Conservation (phyloP, 2,113 vertebrate genomes). For the Catharus bicknelli region DNA sequence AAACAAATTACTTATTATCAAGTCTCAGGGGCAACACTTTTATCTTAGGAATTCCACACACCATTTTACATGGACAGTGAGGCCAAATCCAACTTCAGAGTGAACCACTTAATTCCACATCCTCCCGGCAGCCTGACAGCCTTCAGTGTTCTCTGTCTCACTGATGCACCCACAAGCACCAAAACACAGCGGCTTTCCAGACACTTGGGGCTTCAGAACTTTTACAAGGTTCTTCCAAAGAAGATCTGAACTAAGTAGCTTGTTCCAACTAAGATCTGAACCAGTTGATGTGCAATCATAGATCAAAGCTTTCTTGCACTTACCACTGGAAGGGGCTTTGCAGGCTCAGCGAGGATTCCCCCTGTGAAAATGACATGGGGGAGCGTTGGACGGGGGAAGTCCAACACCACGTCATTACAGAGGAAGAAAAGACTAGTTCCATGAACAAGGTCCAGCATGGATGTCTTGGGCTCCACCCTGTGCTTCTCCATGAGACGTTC, state of each 20-base stretch:
- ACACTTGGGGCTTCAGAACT: not conserved
- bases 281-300: not conserved
- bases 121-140: not conserved
- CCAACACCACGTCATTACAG: constrained; percentile 63
- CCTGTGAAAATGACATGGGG: constrained; percentile 66
- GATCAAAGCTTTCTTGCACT: constrained; percentile 1
- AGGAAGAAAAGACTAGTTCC: constrained; percentile 68
- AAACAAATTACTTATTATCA: not conserved
- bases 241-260: not conserved
- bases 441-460: constrained; percentile 65
- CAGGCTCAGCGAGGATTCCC: constrained; percentile 49
- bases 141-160: not conserved
- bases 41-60: not conserved
- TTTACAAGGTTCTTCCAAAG: not conserved
- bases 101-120: not conserved
- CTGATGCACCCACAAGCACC: not conserved
- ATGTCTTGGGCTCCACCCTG: constrained; percentile 10
- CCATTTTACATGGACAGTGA: not conserved
- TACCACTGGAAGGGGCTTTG: constrained; percentile 59
- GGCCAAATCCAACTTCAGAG: not conserved
- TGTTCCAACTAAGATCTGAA: too few relatives aligned
- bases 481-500: constrained; percentile 66
- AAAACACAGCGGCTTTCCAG: not conserved
- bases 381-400: constrained; percentile 63
- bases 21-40: not conserved